Conservation (phyloP, 2,113 vertebrate genomes). For the Tautogolabrus adspersus region DNA sequence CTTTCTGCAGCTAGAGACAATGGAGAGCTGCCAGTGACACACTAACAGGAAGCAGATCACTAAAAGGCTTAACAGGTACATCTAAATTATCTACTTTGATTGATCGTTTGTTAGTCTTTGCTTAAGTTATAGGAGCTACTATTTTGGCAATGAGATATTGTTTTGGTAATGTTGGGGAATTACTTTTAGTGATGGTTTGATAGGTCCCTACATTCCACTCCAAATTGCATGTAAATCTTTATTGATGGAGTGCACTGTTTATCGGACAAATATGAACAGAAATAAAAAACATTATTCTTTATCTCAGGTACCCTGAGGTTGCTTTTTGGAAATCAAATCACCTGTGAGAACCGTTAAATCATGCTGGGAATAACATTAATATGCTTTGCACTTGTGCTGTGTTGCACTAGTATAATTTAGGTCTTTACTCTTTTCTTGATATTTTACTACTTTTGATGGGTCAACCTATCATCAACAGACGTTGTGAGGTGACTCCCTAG, state of each 20-base stretch:
- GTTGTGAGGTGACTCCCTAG: conserved; percentile 18
- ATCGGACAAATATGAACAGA: background rate
- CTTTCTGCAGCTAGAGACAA: conserved; percentile 3
- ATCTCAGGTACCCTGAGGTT: background rate
- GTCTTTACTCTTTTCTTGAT: no score
- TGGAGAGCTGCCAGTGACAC: background rate
- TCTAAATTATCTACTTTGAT: background rate
- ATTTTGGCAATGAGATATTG: background rate
- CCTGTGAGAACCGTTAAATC: background rate
- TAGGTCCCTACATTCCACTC: background rate
- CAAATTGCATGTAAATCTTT: background rate
- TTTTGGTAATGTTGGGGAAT: background rate
- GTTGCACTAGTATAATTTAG: background rate
- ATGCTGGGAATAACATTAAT: background rate
- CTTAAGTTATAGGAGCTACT: background rate
- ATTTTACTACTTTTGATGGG: conserved; percentile 25
- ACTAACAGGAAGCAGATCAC: conserved; percentile 20
- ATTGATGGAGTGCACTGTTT: background rate
- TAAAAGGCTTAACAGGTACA: conserved; percentile 47
- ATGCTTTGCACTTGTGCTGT: background rate
- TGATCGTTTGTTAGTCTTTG: background rate
- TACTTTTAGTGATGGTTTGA: background rate
- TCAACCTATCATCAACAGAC: conserved; percentile 11
- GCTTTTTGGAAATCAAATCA: background rate
- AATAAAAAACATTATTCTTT: background rate